Evolutionary conservation across 2,113 vertebrate species (phyloP).

Genomic region (Coreoperca whiteheadi): DNA sequence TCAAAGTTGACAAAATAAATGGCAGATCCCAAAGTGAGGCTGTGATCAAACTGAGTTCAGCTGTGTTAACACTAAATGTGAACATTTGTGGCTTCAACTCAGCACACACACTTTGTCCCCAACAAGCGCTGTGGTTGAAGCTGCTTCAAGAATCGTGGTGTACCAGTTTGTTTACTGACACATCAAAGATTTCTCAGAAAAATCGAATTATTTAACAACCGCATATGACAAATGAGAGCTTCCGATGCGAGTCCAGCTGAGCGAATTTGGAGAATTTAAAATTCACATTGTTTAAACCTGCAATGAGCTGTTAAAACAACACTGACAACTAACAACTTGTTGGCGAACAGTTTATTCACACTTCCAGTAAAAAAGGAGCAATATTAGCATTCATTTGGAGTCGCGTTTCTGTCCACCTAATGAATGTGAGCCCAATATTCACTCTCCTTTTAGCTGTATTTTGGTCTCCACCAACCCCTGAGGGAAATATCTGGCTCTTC

Average conservation of each 20-base stretch:
- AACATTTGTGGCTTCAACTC: not conserved
- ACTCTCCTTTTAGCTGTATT: not conserved
- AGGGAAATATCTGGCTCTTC: not conserved
- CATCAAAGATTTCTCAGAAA: not conserved
- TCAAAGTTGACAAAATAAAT: constrained; percentile 4
- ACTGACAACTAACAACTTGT: not conserved
- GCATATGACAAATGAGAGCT: not conserved
- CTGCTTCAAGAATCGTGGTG: not conserved
- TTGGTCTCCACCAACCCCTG: not conserved
- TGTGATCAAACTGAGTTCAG: constrained; percentile 16
- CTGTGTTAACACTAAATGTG: constrained; percentile 17
- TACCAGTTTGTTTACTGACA: not conserved
- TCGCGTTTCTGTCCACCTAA: not conserved
- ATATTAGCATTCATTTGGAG: not conserved
- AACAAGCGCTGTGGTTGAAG: not conserved
- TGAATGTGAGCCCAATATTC: not conserved
- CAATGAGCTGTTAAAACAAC: not conserved
- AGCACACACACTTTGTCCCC: not conserved
- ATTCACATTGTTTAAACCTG: not conserved
- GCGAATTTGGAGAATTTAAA: not conserved
- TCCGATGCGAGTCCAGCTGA: not conserved
- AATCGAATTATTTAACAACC: not conserved
- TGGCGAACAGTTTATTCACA: not conserved
- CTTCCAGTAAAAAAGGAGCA: not conserved
- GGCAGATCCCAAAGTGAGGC: constrained; percentile 5